Percentiles rank a stretch among this genome's conserved stretches.
Conservation (phyloP, 2,797 vertebrate genomes). For the Sebastes ruberrimus region DNA sequence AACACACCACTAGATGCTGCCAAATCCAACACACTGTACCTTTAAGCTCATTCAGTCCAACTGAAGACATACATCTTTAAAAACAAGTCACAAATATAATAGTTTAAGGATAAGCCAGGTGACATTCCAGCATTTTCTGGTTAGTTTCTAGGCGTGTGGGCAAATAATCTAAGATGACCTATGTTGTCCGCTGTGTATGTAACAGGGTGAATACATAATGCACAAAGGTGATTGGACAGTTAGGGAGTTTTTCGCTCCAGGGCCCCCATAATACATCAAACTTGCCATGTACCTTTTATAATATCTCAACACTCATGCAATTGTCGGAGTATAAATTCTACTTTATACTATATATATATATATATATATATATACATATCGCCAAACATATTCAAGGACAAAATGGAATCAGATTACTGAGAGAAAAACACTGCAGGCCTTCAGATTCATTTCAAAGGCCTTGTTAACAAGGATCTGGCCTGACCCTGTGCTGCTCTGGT, state of each 20-base stretch:
- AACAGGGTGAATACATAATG: background rate
- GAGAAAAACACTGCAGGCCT: conserved; percentile 27
- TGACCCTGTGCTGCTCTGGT: conserved; percentile 29
- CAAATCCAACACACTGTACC: no score
- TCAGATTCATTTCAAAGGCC: conserved; percentile 23
- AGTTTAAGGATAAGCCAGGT: background rate
- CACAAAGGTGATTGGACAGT: background rate
- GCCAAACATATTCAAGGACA: conserved; percentile 24
- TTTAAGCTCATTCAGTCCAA: no score
- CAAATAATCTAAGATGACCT: background rate
- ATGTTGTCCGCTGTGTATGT: background rate
- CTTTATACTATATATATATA: background rate
- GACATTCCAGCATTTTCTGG: background rate
- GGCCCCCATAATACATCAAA: background rate
- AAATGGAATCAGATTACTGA: background rate
- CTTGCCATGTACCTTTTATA: background rate
- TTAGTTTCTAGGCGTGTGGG: background rate
- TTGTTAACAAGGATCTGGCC: conserved; percentile 39
- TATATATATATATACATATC: background rate
- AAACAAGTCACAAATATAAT: no score
- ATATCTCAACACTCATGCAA: background rate
- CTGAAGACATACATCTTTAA: no score
- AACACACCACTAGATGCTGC: no score
- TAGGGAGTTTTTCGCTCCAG: background rate
- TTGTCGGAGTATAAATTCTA: background rate